A percentile compares a stretch with the other conserved stretches of the same genome.
phyloP scores from a whole-genome alignment of 1,140 invertebrate species.

The Cryptotermes secundus region DNA sequence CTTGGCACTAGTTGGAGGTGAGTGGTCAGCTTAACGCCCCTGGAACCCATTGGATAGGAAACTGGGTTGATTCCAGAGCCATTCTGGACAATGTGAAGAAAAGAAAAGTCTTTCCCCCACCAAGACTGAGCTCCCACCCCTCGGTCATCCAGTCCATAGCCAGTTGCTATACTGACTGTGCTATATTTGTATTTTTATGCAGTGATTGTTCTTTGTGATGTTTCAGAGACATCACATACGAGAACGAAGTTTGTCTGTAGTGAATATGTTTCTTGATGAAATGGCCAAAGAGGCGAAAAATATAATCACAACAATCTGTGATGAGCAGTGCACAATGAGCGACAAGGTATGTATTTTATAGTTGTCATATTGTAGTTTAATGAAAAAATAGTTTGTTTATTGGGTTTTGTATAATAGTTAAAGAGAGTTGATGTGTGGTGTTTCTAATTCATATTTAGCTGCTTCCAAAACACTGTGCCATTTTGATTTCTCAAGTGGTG shows the following conservation, averaged over 20 bases:
- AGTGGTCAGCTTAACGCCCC: too few relatives aligned
- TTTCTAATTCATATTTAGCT: constrained; percentile 51
- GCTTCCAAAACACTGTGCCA: constrained; percentile 92
- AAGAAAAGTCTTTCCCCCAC: too few relatives aligned
- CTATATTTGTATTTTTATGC: neutral
- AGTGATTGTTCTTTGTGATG: constrained; percentile 33
- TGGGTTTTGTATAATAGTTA: neutral
- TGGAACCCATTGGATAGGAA: too few relatives aligned
- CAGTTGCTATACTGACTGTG: too few relatives aligned
- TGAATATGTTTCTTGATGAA: constrained; percentile 97
- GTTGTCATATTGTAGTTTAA: constrained; percentile 9
- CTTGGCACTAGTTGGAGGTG: too few relatives aligned
- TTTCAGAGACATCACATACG: constrained; percentile 85
- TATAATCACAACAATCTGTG: constrained; percentile 97
- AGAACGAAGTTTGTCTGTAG: constrained; percentile 92
- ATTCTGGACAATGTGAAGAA: too few relatives aligned
- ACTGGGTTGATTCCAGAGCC: too few relatives aligned
- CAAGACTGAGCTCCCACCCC: too few relatives aligned
- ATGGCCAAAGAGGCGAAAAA: constrained; percentile 99
- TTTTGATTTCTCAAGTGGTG: constrained; percentile 80
- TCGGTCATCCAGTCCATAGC: too few relatives aligned
- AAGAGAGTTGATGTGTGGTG: constrained; percentile 23
- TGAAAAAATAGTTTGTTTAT: neutral
- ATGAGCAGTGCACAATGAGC: constrained; percentile 93
- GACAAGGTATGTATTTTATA: constrained; percentile 61